Evolutionary conservation across 2,888 invertebrate genomes (phyloP).

Genomic region (Nymphalis urticae): DNA sequence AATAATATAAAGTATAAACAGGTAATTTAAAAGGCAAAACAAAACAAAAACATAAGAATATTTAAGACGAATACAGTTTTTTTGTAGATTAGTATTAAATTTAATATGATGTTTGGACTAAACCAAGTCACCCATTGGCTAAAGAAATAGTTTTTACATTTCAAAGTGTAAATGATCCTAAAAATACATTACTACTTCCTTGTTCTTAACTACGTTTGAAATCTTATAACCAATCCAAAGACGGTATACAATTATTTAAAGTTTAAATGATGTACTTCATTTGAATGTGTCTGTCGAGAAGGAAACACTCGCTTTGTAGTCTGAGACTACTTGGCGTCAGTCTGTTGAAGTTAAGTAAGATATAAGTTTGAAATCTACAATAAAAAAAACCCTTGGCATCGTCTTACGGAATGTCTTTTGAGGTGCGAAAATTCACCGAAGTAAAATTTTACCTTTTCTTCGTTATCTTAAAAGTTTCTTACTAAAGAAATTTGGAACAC

Average conservation of each 20-base stretch:
- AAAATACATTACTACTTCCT: not conserved
- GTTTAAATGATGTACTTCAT: slow-evolving; percentile 21
- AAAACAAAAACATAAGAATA: too few species aligned
- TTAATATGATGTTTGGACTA: not conserved
- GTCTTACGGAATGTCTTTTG: slow-evolving; percentile 12
- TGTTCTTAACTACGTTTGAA: not conserved
- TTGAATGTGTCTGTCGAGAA: slow-evolving; percentile 19
- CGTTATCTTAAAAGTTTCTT: slow-evolving; percentile 6
- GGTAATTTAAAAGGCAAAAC: too few species aligned
- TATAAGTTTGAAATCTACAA: slow-evolving; percentile 22
- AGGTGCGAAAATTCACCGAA: slow-evolving; percentile 17
- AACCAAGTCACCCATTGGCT: not conserved
- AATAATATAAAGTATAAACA: too few species aligned
- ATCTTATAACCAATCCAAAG: not conserved
- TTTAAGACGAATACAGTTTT: too few species aligned
- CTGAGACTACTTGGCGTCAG: slow-evolving; percentile 23
- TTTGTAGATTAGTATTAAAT: too few species aligned
- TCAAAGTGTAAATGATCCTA: not conserved
- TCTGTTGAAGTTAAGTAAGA: slow-evolving; percentile 21
- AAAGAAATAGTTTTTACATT: not conserved
- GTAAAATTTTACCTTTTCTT: slow-evolving; percentile 7
- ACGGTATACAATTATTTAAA: slow-evolving; percentile 2
- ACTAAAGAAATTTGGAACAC: slow-evolving; percentile 11
- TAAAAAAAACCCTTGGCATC: slow-evolving; percentile 27
- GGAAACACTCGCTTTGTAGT: slow-evolving; percentile 23